phyloP scores from a whole-genome alignment of 2,888 invertebrate species.

The Dione juno region DNA sequence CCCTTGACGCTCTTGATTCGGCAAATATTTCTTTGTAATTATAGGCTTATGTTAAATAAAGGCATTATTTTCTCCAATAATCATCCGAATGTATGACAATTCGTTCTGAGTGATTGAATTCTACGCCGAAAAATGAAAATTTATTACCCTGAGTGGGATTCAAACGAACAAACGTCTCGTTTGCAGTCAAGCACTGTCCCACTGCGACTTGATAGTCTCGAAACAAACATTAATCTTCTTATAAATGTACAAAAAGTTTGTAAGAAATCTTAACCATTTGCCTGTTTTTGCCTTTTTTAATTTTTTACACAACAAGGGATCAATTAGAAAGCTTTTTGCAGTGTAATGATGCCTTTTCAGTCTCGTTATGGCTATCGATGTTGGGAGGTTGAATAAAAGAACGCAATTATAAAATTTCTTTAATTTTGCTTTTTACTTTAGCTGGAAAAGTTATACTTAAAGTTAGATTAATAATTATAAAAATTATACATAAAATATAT shows the following conservation, averaged over 20 bases:
- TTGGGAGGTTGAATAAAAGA: slow-evolving; percentile 7
- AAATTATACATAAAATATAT: no score
- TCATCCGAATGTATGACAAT: no score
- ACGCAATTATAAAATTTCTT: slow-evolving; percentile 17
- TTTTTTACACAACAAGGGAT: slow-evolving; percentile 16
- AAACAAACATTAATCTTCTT: background rate
- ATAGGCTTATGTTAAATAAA: slow-evolving; percentile 21
- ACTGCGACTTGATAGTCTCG: no score
- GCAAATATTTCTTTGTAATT: slow-evolving; percentile 29
- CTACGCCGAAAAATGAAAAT: no score
- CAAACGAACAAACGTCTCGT: no score
- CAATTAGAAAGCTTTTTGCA: slow-evolving; percentile 23
- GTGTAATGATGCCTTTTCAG: slow-evolving; percentile 17
- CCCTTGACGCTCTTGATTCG: slow-evolving; percentile 12
- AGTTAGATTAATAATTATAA: no score
- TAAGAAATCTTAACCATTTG: slow-evolving; percentile 5
- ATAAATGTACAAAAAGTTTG: background rate
- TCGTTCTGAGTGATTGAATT: no score
- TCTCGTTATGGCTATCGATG: slow-evolving; percentile 13
- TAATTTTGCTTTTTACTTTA: slow-evolving; percentile 11
- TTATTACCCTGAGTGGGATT: no score
- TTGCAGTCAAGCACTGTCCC: no score
- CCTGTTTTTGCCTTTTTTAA: background rate
- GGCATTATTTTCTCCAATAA: no score
- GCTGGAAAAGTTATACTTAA: slow-evolving; percentile 13